Percentiles rank a stretch among this genome's conserved stretches.
phyloP scores from a whole-genome alignment of 1,140 invertebrate genomes.

The Galleria mellonella region DNA sequence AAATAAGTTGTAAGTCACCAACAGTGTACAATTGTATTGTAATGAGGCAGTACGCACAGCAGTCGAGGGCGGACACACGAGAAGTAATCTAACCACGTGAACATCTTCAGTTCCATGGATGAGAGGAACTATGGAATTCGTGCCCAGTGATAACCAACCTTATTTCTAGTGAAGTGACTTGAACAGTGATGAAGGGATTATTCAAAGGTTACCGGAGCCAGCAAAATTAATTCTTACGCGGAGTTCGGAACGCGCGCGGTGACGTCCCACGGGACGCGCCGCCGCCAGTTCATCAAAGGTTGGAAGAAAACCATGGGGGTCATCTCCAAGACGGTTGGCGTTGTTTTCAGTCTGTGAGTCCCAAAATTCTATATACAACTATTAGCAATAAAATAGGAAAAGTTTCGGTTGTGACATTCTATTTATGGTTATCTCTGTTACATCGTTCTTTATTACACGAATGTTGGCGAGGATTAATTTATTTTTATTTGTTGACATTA shows the following conservation, averaged over 20 bases:
- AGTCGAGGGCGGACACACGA: constrained; percentile 12
- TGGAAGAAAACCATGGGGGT: constrained; percentile 79
- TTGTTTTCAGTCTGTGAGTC: constrained; percentile 84
- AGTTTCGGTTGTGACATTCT: too few relatives aligned
- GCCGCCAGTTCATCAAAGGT: constrained; percentile 66
- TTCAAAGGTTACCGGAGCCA: constrained; percentile 18
- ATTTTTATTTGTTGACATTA: background rate
- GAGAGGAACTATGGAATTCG: constrained; percentile 28
- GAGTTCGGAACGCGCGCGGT: constrained; percentile 50
- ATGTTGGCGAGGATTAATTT: too few relatives aligned
- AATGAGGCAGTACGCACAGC: constrained; percentile 24
- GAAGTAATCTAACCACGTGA: constrained; percentile 6
- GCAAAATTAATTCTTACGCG: constrained; percentile 64
- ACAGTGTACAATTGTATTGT: constrained; percentile 39
- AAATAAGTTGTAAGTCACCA: constrained; percentile 28
- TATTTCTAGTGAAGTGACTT: constrained; percentile 34
- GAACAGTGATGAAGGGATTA: constrained; percentile 39
- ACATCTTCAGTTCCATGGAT: constrained; percentile 2
- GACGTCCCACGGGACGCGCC: constrained; percentile 55
- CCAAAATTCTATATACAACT: background rate
- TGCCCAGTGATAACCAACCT: constrained; percentile 15
- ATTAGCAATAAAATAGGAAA: too few relatives aligned
- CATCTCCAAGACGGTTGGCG: constrained; percentile 81
- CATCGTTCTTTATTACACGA: too few relatives aligned
- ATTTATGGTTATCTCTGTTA: too few relatives aligned